Percentiles rank a stretch among this genome's conserved stretches.
Evolutionary conservation across 1,140 invertebrate genomes (phyloP).

Genomic region (Linepithema humile): DNA sequence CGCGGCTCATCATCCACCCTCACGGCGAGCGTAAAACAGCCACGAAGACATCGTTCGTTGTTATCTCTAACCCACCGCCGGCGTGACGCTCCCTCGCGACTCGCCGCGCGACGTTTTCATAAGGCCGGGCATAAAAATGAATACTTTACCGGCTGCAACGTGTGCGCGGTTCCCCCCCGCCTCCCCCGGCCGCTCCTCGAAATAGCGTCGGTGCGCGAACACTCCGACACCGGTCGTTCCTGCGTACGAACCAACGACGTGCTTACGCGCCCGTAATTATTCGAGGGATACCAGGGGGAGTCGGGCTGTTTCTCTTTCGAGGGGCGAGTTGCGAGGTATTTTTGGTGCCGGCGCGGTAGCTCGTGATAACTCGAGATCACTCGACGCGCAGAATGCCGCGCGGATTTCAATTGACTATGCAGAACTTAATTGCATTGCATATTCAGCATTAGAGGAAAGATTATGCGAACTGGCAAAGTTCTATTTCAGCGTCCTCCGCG

Average conservation of each 20-base stretch:
- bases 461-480: background rate
- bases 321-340: background rate
- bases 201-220: background rate
- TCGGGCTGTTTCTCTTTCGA: background rate
- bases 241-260: conserved; percentile 2
- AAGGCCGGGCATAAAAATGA: conserved; percentile 45
- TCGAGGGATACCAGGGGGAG: background rate
- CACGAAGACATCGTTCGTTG: conserved; percentile 1
- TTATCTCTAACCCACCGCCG: background rate
- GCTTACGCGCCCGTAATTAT: conserved; percentile 29
- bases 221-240: background rate
- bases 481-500: background rate
- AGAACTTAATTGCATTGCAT: background rate
- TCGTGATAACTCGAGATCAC: background rate
- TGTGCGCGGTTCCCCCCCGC: background rate
- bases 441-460: background rate
- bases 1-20: background rate
- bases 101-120: conserved; percentile 43
- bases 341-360: background rate
- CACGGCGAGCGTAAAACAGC: background rate
- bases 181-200: background rate
- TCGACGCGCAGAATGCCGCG: background rate
- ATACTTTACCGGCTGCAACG: conserved; percentile 31
- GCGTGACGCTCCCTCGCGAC: background rate
- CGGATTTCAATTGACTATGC: background rate